phyloP scores from a whole-genome alignment of 2,113 vertebrate species.

The Forbesichthys papilliferus region DNA sequence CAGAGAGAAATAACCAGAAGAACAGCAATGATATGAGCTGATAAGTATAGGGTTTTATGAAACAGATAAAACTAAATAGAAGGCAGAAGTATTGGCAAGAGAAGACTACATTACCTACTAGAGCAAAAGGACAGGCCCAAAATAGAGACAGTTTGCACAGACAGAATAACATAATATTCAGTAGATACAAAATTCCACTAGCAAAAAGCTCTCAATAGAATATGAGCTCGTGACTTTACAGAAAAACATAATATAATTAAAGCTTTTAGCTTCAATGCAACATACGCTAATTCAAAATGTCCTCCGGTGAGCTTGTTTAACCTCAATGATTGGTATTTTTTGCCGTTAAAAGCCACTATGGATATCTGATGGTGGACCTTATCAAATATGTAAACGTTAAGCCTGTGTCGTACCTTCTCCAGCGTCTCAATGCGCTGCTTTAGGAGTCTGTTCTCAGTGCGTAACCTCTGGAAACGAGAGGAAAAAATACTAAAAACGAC shows the following conservation, averaged over 20 bases:
- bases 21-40: slow-evolving; percentile 16
- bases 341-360: too few relatives aligned
- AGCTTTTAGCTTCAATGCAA: background rate
- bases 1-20: slow-evolving; percentile 38
- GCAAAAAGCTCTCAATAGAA: background rate
- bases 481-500: background rate
- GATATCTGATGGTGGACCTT: too few relatives aligned
- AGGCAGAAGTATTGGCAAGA: slow-evolving; percentile 25
- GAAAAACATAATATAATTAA: background rate
- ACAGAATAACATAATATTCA: background rate
- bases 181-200: background rate
- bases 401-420: slow-evolving; percentile 84
- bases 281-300: background rate
- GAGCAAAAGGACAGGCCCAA: slow-evolving; percentile 11
- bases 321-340: slow-evolving; percentile 2
- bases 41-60: slow-evolving; percentile 16
- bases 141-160: background rate
- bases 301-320: background rate
- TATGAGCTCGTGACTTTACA: background rate
- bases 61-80: slow-evolving; percentile 8
- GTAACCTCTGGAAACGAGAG: slow-evolving; percentile 77
- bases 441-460: slow-evolving; percentile 91
- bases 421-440: slow-evolving; percentile 94
- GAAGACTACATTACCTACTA: slow-evolving; percentile 5
- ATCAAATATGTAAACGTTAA: background rate